phyloP scores from a whole-genome alignment of 2,113 vertebrate species.

The Scytalopus superciliaris region DNA sequence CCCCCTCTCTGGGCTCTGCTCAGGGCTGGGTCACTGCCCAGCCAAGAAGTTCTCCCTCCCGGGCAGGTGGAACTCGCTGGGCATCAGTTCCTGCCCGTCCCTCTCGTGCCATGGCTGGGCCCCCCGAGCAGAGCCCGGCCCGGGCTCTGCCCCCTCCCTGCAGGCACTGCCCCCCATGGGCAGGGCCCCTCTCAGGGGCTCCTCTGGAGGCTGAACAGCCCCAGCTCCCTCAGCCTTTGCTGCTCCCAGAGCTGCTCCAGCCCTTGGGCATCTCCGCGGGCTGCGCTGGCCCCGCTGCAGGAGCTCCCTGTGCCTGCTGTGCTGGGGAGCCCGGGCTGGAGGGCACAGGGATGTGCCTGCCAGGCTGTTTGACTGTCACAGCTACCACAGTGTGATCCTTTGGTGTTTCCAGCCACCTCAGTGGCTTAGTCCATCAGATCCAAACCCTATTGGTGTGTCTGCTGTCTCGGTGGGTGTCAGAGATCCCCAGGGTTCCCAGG shows the following conservation, averaged over 20 bases:
- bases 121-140: not conserved
- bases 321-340: not conserved
- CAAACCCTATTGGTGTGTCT: not conserved
- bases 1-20: not conserved
- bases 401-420: not conserved
- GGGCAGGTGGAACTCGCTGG: not conserved
- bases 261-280: not conserved
- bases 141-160: not conserved
- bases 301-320: not conserved
- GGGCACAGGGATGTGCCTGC: too few relatives aligned
- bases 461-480: not conserved
- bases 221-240: not conserved
- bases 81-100: not conserved
- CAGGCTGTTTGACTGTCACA: not conserved
- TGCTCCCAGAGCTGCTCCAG: not conserved
- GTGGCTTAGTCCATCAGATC: not conserved
- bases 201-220: not conserved
- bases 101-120: not conserved
- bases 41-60: not conserved
- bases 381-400: not conserved
- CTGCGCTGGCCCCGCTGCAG: not conserved
- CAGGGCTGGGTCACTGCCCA: not conserved
- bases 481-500: not conserved
- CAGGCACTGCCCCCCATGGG: not conserved
- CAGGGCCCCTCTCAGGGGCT: not conserved